Evolutionary conservation across 2,113 vertebrate genomes (phyloP).

Genomic region (Sinosuthora webbiana): DNA sequence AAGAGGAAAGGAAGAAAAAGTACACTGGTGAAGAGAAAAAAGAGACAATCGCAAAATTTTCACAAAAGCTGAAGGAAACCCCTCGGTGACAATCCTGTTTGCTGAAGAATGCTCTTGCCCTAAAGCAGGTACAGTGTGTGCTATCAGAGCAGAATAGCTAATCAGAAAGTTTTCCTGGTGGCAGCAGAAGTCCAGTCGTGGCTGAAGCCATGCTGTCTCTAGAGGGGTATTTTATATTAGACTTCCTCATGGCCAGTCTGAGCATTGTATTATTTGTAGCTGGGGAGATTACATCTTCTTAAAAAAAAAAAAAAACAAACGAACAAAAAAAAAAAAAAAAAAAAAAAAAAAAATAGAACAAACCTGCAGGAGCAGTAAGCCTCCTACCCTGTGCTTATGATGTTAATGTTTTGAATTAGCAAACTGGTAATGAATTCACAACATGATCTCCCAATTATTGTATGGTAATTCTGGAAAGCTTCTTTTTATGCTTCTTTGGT

Average conservation of each 20-base stretch:
- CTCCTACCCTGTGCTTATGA: not conserved
- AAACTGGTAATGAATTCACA: constrained; percentile 36
- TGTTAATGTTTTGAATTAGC: constrained; percentile 35
- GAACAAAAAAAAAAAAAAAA: too few species aligned
- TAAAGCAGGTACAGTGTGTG: not conserved
- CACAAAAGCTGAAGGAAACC: not conserved
- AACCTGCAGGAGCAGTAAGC: not conserved
- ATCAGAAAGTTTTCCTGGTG: not conserved
- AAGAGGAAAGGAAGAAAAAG: not conserved
- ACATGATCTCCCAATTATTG: constrained; percentile 18
- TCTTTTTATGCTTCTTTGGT: not conserved
- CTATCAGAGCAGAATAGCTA: not conserved
- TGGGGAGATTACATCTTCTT: not conserved
- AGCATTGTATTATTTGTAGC: not conserved
- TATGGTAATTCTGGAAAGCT: constrained; percentile 11
- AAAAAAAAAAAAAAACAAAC: not conserved
- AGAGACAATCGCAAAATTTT: not conserved
- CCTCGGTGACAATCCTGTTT: not conserved
- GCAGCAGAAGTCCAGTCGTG: not conserved
- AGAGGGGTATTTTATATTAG: not conserved
- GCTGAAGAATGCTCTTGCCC: not conserved
- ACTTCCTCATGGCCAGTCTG: not conserved
- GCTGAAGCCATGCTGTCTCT: not conserved
- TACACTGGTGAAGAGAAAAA: not conserved
- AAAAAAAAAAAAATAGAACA: not conserved